Evolutionary conservation across 2,113 vertebrate species (phyloP), one percentile per base, ranked within the genome.

Genomic region (Hemiscyllium ocellatum): DNA sequence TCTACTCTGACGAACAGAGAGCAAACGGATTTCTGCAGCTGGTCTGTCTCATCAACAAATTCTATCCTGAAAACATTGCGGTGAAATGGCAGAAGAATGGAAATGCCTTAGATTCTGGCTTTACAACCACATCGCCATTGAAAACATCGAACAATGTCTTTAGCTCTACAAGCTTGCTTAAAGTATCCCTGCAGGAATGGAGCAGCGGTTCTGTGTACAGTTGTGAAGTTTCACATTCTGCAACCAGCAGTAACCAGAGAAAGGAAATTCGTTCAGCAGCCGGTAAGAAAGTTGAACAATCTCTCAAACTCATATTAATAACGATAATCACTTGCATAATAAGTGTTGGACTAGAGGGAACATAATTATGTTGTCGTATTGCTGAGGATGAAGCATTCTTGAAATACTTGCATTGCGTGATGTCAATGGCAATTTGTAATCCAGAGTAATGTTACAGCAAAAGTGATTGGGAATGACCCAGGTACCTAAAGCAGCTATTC

Each of bases 391-490:
- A 4, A 83, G 37, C 13, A 42, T 17, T 13, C 12, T n/a, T 19
- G 37, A 5, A n/a, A 12, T 42, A 17, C 1, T 37, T 4, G 12
- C 33, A 68, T 0, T 37, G n/a, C 42, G 33, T 42, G 10, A 83
- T 0, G 19, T 8, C 33, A 10, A 13, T 42, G n/a, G 0, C 1
- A 42, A 0, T 37, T 37, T 83, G 1, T 0, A 2, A 7, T 78
- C 12, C 2, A 83, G 12, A 1, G n/a, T 19, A 4, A 37, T 2
- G n/a, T 24, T 29, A 29, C 4, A 0, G 2, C 7, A 26, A 72
- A 29, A 29, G 5, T 26, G 1, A 29, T 24, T 26, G 24, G 70
- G 1, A 70, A 70, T 70, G 69, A 24, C 19, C 22, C 4, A 70
- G 22, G 69, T 70, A 70, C 4, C 69, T 20, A 3, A 47, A n/a